These are phyloP conservation scores for Eira barbara DNA, from an alignment of 2,113 vertebrate genomes.

Conservation along the genomic window DNA sequence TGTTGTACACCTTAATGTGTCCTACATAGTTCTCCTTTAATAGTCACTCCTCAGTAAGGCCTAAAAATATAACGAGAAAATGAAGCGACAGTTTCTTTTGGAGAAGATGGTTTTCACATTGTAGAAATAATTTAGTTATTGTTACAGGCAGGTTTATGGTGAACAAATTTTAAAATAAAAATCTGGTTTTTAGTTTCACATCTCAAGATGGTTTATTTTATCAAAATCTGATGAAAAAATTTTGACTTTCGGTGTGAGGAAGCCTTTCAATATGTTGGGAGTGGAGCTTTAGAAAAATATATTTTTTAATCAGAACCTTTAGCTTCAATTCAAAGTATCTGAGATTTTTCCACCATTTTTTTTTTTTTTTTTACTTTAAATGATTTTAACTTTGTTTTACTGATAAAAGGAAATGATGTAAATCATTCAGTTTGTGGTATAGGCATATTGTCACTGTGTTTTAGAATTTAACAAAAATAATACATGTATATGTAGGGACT, in stretches of 20 bases:
- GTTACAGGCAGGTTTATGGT: neutral
- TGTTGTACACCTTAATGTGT: neutral
- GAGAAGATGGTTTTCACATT: neutral
- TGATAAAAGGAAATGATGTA: neutral
- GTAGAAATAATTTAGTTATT: neutral
- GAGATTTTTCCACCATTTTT: neutral
- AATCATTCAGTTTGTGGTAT: neutral
- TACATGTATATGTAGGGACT: neutral
- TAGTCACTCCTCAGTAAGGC: neutral
- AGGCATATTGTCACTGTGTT: neutral
- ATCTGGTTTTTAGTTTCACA: neutral
- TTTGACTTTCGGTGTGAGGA: neutral
- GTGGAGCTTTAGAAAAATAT: neutral
- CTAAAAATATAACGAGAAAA: neutral
- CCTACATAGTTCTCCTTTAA: neutral
- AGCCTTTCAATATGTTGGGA: neutral
- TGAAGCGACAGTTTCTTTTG: neutral
- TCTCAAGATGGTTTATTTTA: neutral
- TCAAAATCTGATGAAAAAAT: neutral
- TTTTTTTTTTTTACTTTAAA: neutral
- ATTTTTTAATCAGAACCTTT: neutral
- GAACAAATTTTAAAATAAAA: neutral
- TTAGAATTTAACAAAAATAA: neutral
- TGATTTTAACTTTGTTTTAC: constrained; percentile 1
- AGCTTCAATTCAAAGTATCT: neutral